Conservation (phyloP, 1,140 invertebrate genomes). For the Diachasma alloeum region DNA sequence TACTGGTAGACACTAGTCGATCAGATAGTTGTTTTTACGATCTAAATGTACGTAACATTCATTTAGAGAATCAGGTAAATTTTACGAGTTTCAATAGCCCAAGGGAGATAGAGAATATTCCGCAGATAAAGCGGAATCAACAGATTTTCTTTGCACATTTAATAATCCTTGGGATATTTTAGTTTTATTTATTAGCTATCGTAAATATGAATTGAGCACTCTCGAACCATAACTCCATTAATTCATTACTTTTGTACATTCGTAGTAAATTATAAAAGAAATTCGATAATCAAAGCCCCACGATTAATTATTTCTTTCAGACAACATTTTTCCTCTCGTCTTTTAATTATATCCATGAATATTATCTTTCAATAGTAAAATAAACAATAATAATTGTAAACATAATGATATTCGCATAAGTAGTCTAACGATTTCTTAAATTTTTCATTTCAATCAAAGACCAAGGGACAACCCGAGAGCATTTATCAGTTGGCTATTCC, state of each 20-base stretch:
- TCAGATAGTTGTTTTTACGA: neutral
- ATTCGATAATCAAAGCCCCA: constrained; percentile 39
- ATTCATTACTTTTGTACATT: constrained; percentile 1
- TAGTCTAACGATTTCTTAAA: neutral
- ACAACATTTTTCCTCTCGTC: constrained; percentile 49
- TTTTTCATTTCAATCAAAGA: neutral
- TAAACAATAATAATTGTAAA: constrained; percentile 25
- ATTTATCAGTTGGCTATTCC: neutral
- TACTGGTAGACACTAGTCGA: neutral
- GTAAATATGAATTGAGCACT: too few species aligned
- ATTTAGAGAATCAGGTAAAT: too few species aligned
- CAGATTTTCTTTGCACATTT: too few species aligned
- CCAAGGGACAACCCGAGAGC: neutral
- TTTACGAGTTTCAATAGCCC: too few species aligned
- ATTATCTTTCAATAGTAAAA: constrained; percentile 43
- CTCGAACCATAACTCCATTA: neutral
- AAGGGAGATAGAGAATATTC: too few species aligned
- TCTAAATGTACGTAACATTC: neutral
- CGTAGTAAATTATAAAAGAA: neutral
- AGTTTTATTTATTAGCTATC: too few species aligned
- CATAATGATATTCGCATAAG: constrained; percentile 42
- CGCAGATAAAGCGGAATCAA: too few species aligned
- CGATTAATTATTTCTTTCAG: constrained; percentile 58
- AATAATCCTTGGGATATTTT: too few species aligned
- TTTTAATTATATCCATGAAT: constrained; percentile 56